A percentile compares a stretch with the other conserved stretches of the same genome.
Conservation (phyloP, 2,888 invertebrate genomes). For the Phymatocera aterrima region DNA sequence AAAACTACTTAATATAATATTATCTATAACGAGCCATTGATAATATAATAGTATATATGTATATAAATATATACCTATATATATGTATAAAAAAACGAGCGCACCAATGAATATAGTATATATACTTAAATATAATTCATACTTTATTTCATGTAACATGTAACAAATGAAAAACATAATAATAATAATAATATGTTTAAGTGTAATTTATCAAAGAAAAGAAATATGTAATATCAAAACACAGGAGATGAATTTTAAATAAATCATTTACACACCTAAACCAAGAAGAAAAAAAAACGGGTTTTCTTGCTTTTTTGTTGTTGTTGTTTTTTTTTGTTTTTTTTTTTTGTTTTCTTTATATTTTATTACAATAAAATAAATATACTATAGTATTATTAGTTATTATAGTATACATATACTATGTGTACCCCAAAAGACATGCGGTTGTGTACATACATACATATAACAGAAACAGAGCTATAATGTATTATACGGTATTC, state of each 20-base stretch:
- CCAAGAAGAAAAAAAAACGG: not conserved
- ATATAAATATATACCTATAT: too few species aligned
- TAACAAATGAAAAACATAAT: slow-evolving; percentile 41
- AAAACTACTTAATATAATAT: too few species aligned
- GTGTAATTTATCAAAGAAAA: slow-evolving; percentile 27
- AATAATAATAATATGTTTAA: not conserved
- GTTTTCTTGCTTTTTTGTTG: too few species aligned
- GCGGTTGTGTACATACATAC: too few species aligned
- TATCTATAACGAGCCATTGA: too few species aligned
- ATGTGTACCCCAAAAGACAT: too few species aligned
- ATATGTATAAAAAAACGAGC: slow-evolving; percentile 33
- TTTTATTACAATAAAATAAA: slow-evolving; percentile 35
- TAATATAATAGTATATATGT: too few species aligned
- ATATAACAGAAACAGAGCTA: too few species aligned
- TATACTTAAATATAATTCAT: slow-evolving; percentile 37
- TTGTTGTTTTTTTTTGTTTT: not conserved
- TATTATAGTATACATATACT: not conserved
- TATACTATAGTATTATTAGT: not conserved
- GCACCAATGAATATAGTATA: slow-evolving; percentile 30
- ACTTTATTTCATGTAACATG: slow-evolving; percentile 29
- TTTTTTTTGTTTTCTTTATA: not conserved
- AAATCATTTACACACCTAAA: too few species aligned
- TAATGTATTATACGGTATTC: too few species aligned
- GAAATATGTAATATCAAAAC: slow-evolving; percentile 1
- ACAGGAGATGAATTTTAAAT: not conserved